phyloP scores from a whole-genome alignment of 2,113 vertebrate genomes.

The Thamnophis sirtalis region DNA sequence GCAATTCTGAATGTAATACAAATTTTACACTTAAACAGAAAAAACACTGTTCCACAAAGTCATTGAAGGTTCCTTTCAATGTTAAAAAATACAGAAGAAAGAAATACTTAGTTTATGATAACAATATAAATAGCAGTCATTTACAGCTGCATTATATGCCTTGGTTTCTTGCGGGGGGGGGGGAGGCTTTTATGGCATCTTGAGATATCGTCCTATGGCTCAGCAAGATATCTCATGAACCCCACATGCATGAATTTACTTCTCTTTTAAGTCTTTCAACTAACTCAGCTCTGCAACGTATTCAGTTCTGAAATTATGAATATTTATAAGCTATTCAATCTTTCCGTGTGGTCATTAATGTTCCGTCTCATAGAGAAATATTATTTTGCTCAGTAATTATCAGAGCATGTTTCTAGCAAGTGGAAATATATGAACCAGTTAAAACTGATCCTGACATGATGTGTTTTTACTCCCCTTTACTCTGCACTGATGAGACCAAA shows the following conservation, averaged over 20 bases:
- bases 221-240: neutral
- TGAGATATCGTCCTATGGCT: neutral
- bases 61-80: neutral
- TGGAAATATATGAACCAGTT: neutral
- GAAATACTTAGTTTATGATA: neutral
- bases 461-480: neutral
- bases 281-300: neutral
- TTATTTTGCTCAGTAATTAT: neutral
- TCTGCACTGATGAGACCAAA: neutral
- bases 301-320: neutral
- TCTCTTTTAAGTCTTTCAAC: neutral
- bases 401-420: neutral
- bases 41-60: neutral
- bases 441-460: neutral
- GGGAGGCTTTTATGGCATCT: neutral
- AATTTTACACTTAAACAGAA: neutral
- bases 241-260: neutral
- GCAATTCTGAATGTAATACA: neutral
- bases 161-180: neutral
- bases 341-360: neutral
- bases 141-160: neutral
- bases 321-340: neutral
- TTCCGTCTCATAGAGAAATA: neutral
- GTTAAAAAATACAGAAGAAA: neutral
- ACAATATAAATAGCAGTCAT: neutral